phyloP scores from a whole-genome alignment of 2,888 invertebrate genomes.

The Ormia ochracea region DNA sequence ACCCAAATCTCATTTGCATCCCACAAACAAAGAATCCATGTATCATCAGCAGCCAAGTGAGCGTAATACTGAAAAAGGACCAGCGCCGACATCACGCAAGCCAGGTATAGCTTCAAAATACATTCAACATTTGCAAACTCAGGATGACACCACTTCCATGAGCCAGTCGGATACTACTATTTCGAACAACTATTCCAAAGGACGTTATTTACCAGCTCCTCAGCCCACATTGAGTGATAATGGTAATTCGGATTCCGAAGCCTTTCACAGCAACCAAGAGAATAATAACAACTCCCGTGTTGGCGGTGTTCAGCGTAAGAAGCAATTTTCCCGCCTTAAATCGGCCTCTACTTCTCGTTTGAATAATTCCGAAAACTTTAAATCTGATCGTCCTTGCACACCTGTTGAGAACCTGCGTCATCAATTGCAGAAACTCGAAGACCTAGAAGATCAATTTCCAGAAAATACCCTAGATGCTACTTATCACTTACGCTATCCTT shows the following conservation, averaged over 20 bases:
- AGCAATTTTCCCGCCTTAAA: slow-evolving; percentile 84
- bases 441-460: slow-evolving; percentile 88
- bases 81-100: slow-evolving; percentile 63
- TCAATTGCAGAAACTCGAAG: slow-evolving; percentile 88
- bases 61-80: slow-evolving; percentile 64
- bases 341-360: slow-evolving; percentile 84
- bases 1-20: slow-evolving; percentile 70
- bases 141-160: slow-evolving; percentile 74
- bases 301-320: slow-evolving; percentile 78
- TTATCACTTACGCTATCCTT: slow-evolving; percentile 88
- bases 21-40: slow-evolving; percentile 43
- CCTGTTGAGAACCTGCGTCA: slow-evolving; percentile 88
- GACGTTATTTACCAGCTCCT: slow-evolving; percentile 70
- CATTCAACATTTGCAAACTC: slow-evolving; percentile 73
- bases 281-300: slow-evolving; percentile 75
- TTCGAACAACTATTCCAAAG: slow-evolving; percentile 75
- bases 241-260: slow-evolving; percentile 76
- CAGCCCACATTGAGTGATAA: slow-evolving; percentile 73
- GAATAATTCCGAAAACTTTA: slow-evolving; percentile 77
- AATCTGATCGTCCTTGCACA: slow-evolving; percentile 80
- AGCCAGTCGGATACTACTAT: slow-evolving; percentile 77
- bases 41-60: slow-evolving; percentile 59
- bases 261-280: slow-evolving; percentile 76
- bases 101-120: slow-evolving; percentile 74
- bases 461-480: slow-evolving; percentile 84